Conservation (phyloP, 2,888 invertebrate species). For the Pherbina coryleti region DNA sequence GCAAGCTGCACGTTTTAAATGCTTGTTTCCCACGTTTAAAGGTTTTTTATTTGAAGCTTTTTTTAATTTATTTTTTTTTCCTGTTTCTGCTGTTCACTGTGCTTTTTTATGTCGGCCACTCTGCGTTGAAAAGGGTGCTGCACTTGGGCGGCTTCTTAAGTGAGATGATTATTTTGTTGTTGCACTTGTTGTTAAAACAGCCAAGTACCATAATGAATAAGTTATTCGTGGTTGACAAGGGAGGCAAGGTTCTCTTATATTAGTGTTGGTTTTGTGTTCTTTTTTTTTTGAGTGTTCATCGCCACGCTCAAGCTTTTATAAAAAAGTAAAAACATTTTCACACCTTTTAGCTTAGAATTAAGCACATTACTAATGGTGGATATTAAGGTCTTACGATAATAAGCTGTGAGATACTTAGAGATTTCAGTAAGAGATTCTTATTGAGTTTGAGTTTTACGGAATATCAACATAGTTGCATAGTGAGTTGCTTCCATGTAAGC, state of each 20-base stretch:
- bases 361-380: background rate
- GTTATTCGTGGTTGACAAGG: conserved; percentile 24
- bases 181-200: background rate
- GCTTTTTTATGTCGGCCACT: background rate
- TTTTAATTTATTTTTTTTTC: no score
- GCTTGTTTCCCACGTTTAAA: background rate
- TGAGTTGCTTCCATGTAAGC: no score
- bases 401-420: no score
- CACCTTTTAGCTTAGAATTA: conserved; percentile 12
- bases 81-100: background rate
- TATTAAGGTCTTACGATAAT: no score
- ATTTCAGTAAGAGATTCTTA: no score
- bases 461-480: no score
- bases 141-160: conserved; percentile 25
- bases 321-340: conserved; percentile 5
- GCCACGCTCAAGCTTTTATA: background rate
- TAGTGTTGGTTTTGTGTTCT: background rate
- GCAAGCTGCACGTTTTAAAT: conserved; percentile 24
- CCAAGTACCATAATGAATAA: conserved; percentile 30
- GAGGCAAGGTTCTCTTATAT: background rate
- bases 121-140: conserved; percentile 1
- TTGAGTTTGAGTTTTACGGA: no score
- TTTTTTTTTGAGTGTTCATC: background rate
- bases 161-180: conserved; percentile 24
- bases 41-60: background rate